Evolutionary conservation across 1,140 invertebrate genomes (phyloP).

Genomic region (Aphidius ervi): DNA sequence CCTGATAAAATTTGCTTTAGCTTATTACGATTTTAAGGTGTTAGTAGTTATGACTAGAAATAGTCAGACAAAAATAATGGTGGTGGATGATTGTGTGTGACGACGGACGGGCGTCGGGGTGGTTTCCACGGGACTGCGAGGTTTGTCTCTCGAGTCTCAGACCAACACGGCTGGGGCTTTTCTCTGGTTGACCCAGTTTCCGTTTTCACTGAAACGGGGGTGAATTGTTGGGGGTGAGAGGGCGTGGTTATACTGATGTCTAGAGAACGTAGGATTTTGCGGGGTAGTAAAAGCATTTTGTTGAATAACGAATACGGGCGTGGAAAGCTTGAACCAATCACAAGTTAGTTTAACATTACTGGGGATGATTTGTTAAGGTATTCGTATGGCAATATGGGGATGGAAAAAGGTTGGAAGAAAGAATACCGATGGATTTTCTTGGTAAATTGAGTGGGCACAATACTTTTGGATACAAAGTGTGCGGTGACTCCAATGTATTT

Average conservation of each 20-base stretch:
- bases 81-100: constrained; percentile 11
- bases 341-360: constrained; percentile 22
- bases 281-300: constrained; percentile 21
- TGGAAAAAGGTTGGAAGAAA: not conserved
- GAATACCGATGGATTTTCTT: constrained; percentile 12
- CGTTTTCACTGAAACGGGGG: constrained; percentile 25
- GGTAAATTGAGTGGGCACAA: constrained; percentile 2
- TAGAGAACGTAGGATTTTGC: too few relatives aligned
- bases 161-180: constrained; percentile 34
- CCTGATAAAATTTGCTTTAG: not conserved
- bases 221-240: constrained; percentile 34
- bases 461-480: constrained; percentile 9
- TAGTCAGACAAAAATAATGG: constrained; percentile 6
- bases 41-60: not conserved
- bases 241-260: constrained; percentile 26
- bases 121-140: constrained; percentile 48
- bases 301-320: constrained; percentile 30
- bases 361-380: not conserved
- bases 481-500: constrained; percentile 17
- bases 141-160: constrained; percentile 38
- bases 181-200: constrained; percentile 48
- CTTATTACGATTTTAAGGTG: not conserved
- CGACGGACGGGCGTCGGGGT: constrained; percentile 41
- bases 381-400: not conserved
- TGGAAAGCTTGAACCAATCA: constrained; percentile 13